Evolutionary conservation across 2,888 invertebrate species (phyloP).

Genomic region (Drosophila tripunctata): DNA sequence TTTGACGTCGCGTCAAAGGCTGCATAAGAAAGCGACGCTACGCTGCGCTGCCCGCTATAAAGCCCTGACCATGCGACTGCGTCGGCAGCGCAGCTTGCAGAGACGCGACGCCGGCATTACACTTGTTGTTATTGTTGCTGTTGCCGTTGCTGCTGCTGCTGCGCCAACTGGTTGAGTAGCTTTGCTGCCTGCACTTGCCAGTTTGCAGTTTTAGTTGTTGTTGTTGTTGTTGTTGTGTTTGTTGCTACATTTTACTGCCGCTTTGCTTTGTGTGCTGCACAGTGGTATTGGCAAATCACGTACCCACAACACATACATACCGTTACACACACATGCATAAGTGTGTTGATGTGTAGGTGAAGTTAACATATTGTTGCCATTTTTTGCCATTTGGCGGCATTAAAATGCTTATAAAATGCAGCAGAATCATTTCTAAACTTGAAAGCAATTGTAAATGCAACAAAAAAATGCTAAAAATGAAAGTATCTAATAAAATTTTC

Average conservation of each 20-base stretch:
- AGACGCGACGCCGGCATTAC: conserved; percentile 14
- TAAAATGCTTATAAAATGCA: conserved; percentile 34
- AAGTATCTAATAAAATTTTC: conserved; percentile 19
- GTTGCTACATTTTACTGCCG: conserved; percentile 57
- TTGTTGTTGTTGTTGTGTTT: conserved; percentile 33
- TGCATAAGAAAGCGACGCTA: conserved; percentile 36
- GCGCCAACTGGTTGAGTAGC: conserved; percentile 68
- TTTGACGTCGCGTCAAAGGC: conserved; percentile 34
- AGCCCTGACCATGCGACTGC: conserved; percentile 68
- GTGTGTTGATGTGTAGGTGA: conserved; percentile 26
- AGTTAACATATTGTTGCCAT: conserved; percentile 73
- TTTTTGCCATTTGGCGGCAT: conserved; percentile 47
- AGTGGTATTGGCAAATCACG: conserved; percentile 44
- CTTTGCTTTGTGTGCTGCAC: conserved; percentile 53
- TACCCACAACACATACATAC: conserved; percentile 25
- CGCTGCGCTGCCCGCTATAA: conserved; percentile 41
- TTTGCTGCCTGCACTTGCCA: conserved; percentile 70
- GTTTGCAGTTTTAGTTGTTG: conserved; percentile 32
- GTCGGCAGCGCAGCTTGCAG: conserved; percentile 1
- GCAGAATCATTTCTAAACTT: conserved; percentile 4
- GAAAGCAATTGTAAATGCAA: conserved; percentile 22
- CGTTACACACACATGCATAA: conserved; percentile 9
- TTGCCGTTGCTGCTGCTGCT: conserved; percentile 11
- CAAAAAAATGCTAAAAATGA: conserved; percentile 33
- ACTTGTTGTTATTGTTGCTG: conserved; percentile 12